Conservation (phyloP, 2,113 vertebrate genomes). For the Bos taurus region DNA sequence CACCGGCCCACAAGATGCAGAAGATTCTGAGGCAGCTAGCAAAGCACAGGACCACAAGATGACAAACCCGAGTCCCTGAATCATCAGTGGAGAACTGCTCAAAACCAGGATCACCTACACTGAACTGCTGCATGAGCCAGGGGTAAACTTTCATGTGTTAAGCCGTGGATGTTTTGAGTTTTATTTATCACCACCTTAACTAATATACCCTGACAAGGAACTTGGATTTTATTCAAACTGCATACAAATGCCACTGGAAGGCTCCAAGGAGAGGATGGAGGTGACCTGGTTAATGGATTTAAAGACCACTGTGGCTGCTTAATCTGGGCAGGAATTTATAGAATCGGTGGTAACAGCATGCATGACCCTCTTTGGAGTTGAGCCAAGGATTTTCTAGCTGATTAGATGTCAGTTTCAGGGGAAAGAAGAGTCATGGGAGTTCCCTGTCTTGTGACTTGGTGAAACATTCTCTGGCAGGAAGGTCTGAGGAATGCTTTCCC, state of each 20-base stretch:
- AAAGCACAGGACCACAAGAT: neutral
- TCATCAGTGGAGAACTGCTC: neutral
- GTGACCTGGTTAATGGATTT: neutral
- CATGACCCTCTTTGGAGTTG: neutral
- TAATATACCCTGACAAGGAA: neutral
- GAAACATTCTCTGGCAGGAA: neutral
- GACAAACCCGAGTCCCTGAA: neutral
- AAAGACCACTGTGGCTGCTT: neutral
- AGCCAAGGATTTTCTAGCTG: neutral
- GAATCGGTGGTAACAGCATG: neutral
- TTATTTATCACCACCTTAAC: neutral
- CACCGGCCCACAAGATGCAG: neutral
- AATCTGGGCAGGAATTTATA: neutral
- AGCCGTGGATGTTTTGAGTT: neutral
- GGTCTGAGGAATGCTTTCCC: neutral
- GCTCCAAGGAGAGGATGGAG: neutral
- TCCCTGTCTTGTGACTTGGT: neutral
- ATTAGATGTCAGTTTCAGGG: neutral
- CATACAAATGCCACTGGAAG: neutral
- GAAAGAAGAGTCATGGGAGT: neutral
- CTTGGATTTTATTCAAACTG: constrained; percentile 8
- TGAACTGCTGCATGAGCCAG: neutral
- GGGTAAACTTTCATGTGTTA: neutral
- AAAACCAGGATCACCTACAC: neutral
- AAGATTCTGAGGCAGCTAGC: neutral